Conservation (phyloP, 2,113 vertebrate genomes). For the Circaetus cinerascens region DNA sequence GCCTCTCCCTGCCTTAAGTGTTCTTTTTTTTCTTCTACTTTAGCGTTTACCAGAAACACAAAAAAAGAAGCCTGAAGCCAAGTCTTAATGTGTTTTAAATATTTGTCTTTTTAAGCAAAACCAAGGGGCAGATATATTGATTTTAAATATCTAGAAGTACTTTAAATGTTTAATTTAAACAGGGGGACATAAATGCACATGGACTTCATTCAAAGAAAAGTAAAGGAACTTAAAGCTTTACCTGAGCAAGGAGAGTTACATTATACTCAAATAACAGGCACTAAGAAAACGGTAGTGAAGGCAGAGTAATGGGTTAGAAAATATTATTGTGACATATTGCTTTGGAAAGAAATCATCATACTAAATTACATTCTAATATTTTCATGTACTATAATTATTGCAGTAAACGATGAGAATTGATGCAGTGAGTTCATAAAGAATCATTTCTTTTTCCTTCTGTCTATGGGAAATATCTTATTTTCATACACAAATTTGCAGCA, state of each 20-base stretch:
- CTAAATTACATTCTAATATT: neutral
- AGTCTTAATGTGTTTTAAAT: constrained; percentile 51
- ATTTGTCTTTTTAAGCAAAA: constrained; percentile 56
- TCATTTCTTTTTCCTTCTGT: neutral
- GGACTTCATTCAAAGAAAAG: neutral
- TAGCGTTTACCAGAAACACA: constrained; percentile 31
- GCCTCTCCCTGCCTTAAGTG: constrained; percentile 5
- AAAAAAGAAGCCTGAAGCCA: constrained; percentile 40
- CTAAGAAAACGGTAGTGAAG: neutral
- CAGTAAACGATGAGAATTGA: neutral
- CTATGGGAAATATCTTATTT: neutral
- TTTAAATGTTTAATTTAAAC: constrained; percentile 24
- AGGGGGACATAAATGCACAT: neutral
- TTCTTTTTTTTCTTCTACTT: neutral
- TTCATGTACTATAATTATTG: neutral
- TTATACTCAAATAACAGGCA: neutral
- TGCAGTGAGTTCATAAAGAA: neutral
- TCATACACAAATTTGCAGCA: neutral
- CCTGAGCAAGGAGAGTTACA: neutral
- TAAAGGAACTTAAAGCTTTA: neutral
- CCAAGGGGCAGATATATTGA: constrained; percentile 8
- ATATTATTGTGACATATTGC: neutral
- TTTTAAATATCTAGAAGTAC: constrained; percentile 6
- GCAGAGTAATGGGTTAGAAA: neutral
- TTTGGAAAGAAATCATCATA: neutral